Evolutionary conservation across 2,797 vertebrate genomes (phyloP).

Genomic region (Lagocephalus sceleratus): DNA sequence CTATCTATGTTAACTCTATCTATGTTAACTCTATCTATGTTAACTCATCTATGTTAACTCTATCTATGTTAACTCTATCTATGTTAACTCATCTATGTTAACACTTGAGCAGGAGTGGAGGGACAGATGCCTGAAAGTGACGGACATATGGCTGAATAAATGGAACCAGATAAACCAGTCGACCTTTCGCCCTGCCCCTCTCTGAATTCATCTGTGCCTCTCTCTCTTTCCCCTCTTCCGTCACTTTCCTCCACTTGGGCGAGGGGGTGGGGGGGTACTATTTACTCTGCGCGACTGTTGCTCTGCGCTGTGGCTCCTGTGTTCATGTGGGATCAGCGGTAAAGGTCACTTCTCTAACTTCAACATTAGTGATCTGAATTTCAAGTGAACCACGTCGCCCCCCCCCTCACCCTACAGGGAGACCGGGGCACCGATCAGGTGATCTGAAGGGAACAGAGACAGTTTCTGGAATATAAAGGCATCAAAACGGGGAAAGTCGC

Average conservation of each 20-base stretch:
- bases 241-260: conserved; percentile 44
- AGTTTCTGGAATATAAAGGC: conserved; percentile 13
- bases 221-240: conserved; percentile 39
- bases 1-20: too few species aligned
- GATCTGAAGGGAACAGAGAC: conserved; percentile 3
- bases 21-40: too few species aligned
- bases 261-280: conserved; percentile 21
- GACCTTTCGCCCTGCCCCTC: conserved; percentile 57
- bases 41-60: too few species aligned
- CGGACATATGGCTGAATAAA: conserved; percentile 41
- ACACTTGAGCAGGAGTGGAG: conserved; percentile 10
- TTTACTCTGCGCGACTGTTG: conserved; percentile 52
- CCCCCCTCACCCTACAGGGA: conserved; percentile 26
- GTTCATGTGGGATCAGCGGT: conserved; percentile 56
- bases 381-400: conserved; percentile 57
- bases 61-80: too few species aligned
- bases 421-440: conserved; percentile 12
- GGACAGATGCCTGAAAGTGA: conserved; percentile 17
- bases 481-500: conserved; percentile 1
- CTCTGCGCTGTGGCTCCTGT: conserved; percentile 34
- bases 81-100: too few species aligned
- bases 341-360: conserved; percentile 75
- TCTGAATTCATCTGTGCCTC: conserved; percentile 33
- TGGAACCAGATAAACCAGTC: conserved; percentile 30
- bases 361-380: conserved; percentile 72